phyloP scores from a whole-genome alignment of 2,888 invertebrate genomes.

The Drosophila melanosoma region DNA sequence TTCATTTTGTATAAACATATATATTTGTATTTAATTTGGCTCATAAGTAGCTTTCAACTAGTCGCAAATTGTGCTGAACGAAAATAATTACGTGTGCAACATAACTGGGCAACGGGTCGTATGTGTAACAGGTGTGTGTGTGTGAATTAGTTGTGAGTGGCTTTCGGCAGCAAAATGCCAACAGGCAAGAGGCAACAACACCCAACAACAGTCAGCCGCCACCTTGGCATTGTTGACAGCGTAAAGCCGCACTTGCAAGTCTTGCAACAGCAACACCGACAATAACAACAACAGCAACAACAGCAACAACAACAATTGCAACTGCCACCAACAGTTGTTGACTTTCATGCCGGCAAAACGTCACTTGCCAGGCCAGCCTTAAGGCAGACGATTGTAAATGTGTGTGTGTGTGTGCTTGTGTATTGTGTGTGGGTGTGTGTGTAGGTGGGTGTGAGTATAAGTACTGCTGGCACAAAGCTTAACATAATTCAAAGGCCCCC shows the following conservation, averaged over 20 bases:
- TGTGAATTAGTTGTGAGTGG: constrained; percentile 67
- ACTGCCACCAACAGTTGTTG: constrained; percentile 69
- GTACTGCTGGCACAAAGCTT: constrained; percentile 69
- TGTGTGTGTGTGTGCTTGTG: constrained; percentile 14
- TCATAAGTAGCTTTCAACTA: constrained; percentile 4
- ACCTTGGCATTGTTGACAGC: constrained; percentile 72
- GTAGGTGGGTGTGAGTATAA: constrained; percentile 43
- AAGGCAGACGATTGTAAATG: constrained; percentile 34
- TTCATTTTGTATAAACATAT: constrained; percentile 31
- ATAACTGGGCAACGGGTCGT: constrained; percentile 42
- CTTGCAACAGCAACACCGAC: constrained; percentile 35
- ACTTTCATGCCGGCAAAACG: constrained; percentile 80
- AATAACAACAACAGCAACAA: constrained; percentile 39
- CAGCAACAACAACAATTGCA: constrained; percentile 44
- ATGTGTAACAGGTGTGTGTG: constrained; percentile 63
- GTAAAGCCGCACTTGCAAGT: constrained; percentile 65
- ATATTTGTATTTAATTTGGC: neutral
- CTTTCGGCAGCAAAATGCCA: constrained; percentile 53
- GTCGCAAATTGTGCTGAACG: constrained; percentile 42
- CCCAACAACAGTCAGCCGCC: constrained; percentile 18
- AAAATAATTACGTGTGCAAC: constrained; percentile 54
- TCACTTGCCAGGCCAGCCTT: constrained; percentile 69
- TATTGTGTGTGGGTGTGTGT: constrained; percentile 16
- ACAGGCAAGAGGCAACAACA: constrained; percentile 19
- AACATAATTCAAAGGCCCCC: constrained; percentile 70